These are phyloP conservation scores for Tyrophagus putrescentiae DNA, from an alignment of 1,140 invertebrate genomes.

Conservation along the genomic window DNA sequence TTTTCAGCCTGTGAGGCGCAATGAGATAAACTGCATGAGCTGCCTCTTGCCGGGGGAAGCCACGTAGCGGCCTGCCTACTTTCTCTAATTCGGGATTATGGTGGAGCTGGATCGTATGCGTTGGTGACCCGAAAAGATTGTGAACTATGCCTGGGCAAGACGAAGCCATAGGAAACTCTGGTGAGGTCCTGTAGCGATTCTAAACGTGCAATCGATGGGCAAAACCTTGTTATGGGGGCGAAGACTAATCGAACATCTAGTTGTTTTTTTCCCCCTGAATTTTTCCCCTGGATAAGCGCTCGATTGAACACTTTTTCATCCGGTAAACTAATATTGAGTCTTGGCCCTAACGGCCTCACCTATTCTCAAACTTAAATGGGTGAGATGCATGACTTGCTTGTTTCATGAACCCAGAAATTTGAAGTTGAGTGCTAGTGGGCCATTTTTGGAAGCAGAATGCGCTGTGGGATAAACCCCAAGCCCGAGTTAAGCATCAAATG, in stretches of 20 bases:
- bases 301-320: constrained; percentile 35
- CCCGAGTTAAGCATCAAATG: no score
- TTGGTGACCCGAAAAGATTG: constrained; percentile 76
- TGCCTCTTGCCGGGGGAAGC: neutral
- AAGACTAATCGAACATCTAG: no score
- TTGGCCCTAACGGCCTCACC: constrained; percentile 58
- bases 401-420: constrained; percentile 31
- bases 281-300: constrained; percentile 57
- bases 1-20: constrained; percentile 34
- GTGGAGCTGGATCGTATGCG: constrained; percentile 53
- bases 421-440: constrained; percentile 51
- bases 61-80: no score
- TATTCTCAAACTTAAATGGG: no score
- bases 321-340: constrained; percentile 66
- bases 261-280: constrained; percentile 77
- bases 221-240: no score
- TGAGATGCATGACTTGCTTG: no score
- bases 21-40: constrained; percentile 41
- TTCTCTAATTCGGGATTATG: constrained; percentile 32
- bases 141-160: constrained; percentile 76
- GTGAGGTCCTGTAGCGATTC: no score
- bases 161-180: constrained; percentile 69
- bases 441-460: constrained; percentile 82
- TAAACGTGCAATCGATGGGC: no score
- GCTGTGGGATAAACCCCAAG: constrained; percentile 57